Conservation (phyloP, 2,113 vertebrate species). For the Psittacara wagleri region DNA sequence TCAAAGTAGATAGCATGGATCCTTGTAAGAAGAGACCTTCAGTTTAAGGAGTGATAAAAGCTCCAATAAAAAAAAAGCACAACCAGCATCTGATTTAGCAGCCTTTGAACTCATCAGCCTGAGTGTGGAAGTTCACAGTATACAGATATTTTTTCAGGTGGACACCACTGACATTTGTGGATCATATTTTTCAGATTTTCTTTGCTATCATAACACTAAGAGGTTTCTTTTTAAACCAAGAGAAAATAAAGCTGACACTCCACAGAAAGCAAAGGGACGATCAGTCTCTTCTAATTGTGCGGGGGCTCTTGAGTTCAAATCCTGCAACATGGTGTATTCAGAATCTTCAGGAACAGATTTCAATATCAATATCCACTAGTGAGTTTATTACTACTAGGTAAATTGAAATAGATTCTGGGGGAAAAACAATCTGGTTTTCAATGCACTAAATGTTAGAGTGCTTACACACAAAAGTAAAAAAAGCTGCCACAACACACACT, state of each 20-base stretch:
- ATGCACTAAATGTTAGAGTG: conserved; percentile 54
- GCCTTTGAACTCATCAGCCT: conserved; percentile 41
- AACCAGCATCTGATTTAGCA: conserved; percentile 24
- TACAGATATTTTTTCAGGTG: conserved; percentile 47
- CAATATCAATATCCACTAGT: not conserved
- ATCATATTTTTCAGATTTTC: conserved; percentile 49
- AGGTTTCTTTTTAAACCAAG: not conserved
- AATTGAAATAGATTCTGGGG: not conserved
- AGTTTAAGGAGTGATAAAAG: conserved; percentile 16
- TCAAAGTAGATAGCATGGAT: not conserved
- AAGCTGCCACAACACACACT: conserved; percentile 54
- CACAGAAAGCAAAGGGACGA: not conserved
- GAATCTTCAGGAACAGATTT: not conserved
- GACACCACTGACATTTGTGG: conserved; percentile 2
- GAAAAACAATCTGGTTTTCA: not conserved
- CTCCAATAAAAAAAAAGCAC: not conserved
- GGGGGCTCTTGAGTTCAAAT: not conserved
- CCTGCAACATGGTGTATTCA: not conserved
- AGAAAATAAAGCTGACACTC: conserved; percentile 10
- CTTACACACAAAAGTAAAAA: conserved; percentile 69
- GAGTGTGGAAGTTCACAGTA: conserved; percentile 9
- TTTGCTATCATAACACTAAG: conserved; percentile 14
- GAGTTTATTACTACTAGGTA: not conserved
- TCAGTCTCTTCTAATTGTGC: not conserved
- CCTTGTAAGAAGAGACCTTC: conserved; percentile 10